A percentile compares a stretch with the other conserved stretches of the same genome.
Conservation (phyloP, 2,113 vertebrate species). For the Chrysochloris asiatica region DNA sequence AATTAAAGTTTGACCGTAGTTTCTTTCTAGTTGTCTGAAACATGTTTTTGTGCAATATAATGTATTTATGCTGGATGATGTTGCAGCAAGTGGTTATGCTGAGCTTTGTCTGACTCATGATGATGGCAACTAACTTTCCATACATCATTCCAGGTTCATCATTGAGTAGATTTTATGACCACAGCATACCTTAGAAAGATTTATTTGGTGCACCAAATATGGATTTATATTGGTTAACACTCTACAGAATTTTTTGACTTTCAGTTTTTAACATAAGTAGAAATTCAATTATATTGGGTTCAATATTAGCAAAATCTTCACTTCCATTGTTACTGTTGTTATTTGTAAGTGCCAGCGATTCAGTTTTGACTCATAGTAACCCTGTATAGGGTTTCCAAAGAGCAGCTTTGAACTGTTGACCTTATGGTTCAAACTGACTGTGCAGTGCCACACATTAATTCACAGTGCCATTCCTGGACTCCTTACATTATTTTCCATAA, state of each 20-base stretch:
- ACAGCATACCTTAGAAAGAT: slow-evolving; percentile 61
- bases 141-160: slow-evolving; percentile 69
- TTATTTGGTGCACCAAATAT: background rate
- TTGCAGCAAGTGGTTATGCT: slow-evolving; percentile 41
- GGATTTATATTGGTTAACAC: background rate
- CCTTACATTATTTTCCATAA: background rate
- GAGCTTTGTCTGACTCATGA: slow-evolving; percentile 68
- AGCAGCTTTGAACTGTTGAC: too few relatives aligned
- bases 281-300: background rate
- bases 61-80: slow-evolving; percentile 5
- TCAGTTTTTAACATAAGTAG: background rate
- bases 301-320: background rate
- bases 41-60: slow-evolving; percentile 44
- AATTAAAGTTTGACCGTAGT: slow-evolving; percentile 55
- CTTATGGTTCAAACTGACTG: too few relatives aligned
- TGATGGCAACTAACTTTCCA: slow-evolving; percentile 72
- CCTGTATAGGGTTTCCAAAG: too few relatives aligned
- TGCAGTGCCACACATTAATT: too few relatives aligned
- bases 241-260: background rate
- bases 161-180: slow-evolving; percentile 54
- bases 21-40: slow-evolving; percentile 62
- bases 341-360: too few relatives aligned
- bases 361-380: too few relatives aligned
- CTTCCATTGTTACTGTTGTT: background rate
- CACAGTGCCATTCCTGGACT: too few relatives aligned